Base-by-base conservation (phyloP, 2,888 invertebrate species). In the Stenolophus ochropezus region DNA sequence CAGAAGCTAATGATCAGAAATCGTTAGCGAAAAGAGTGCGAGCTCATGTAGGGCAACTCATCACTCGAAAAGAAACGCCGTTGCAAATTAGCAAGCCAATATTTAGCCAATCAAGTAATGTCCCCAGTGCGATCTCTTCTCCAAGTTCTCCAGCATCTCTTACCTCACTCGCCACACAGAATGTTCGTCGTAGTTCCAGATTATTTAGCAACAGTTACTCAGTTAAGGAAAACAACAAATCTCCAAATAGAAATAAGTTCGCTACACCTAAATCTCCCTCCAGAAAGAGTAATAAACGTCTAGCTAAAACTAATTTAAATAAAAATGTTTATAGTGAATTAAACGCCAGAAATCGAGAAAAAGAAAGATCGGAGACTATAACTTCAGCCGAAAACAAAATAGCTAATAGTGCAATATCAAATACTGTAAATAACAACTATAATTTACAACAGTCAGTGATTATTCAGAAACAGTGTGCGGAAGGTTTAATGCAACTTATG, bases 221-320 rank as follows among this genome's bases (percentile, higher is more conserved):
- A 53, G 96, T 98, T 0, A 98, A 98, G 91, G 98, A 98, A 92
- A 98, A 98, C 88, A 97, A 96, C 87, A 97, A 97, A 89, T 96
- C 96, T 73, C 96, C 97, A 76, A 96, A 95, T 88, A 92, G 94
- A 86, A 94, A 94, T 87, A 96, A 97, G 89, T 96, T 97, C 89
- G 94, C 94, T 53, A 95, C 96, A 83, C 97, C 97, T 20, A 96
- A 97, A 88, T 96, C 97, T 81, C 97, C 97, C 8, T 95, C 96
- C 65, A 93, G 97, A 81, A 97, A 97, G 91, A 95, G 95, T 84
- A 98, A 97, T 91, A 94, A 96, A 86, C 92, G 95, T 83, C 91
- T 94, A 85, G 91, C 94, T 81, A 96, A 96, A 90, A 94, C 93
- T 86, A 92, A 91, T 86, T 90, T 94, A 71, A 92, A 91, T 84